These are phyloP conservation scores for Penaeus chinensis DNA, from an alignment of 1,140 invertebrate species.

Conservation along the genomic window DNA sequence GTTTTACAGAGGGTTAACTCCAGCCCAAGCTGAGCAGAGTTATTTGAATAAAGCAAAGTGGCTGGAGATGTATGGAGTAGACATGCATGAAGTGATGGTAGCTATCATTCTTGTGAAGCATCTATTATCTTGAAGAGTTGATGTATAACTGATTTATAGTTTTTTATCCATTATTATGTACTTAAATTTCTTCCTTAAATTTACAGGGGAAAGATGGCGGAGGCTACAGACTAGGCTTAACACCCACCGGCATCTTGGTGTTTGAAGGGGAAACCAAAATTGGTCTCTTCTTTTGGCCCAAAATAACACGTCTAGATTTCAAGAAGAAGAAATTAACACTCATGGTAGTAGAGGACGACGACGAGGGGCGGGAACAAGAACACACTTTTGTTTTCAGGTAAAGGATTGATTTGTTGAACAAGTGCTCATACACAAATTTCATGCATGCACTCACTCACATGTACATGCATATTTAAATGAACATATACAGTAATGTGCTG, in stretches of 20 bases:
- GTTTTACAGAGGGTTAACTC: constrained; percentile 78
- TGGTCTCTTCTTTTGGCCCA: constrained; percentile 98
- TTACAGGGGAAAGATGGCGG: constrained; percentile 91
- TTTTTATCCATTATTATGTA: too few relatives aligned
- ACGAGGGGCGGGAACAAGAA: constrained; percentile 91
- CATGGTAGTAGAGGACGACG: constrained; percentile 96
- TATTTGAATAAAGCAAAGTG: constrained; percentile 95
- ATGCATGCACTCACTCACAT: too few relatives aligned
- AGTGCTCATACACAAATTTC: too few relatives aligned
- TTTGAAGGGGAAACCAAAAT: constrained; percentile 96
- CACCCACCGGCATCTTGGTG: constrained; percentile 96
- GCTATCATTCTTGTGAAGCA: constrained; percentile 50
- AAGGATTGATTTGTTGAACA: not conserved
- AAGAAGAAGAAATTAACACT: constrained; percentile 96
- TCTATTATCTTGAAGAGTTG: constrained; percentile 10
- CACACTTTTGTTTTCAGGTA: constrained; percentile 90
- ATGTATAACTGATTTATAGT: not conserved
- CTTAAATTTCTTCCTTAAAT: constrained; percentile 35
- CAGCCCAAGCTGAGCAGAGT: constrained; percentile 91
- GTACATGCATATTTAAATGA: too few relatives aligned
- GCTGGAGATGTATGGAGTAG: constrained; percentile 97
- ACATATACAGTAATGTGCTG: too few relatives aligned
- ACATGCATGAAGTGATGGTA: constrained; percentile 91
- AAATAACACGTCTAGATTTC: constrained; percentile 92
- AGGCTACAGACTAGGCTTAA: constrained; percentile 96